A percentile compares a stretch with the other conserved stretches of the same genome.
Conservation (phyloP, 1,140 invertebrate species). For the Phortica variegata region DNA sequence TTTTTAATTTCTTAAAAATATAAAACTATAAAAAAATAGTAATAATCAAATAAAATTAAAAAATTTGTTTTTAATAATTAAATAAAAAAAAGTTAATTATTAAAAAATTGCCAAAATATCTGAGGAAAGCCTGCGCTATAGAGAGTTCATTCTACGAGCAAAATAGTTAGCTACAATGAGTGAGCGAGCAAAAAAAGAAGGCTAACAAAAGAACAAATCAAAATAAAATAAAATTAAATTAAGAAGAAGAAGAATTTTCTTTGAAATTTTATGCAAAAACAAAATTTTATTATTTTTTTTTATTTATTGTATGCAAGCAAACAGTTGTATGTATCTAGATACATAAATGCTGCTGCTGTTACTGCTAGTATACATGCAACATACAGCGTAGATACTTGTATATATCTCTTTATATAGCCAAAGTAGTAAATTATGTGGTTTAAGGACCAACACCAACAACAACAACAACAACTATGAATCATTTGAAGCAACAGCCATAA, state of each 20-base stretch:
- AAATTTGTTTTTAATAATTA: background rate
- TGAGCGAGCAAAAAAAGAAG: background rate
- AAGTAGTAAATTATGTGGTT: background rate
- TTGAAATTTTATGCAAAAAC: background rate
- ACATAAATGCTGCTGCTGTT: background rate
- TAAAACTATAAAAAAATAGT: background rate
- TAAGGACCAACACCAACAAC: background rate
- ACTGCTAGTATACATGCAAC: background rate
- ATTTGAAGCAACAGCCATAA: slow-evolving; percentile 35
- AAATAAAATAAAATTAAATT: background rate
- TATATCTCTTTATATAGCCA: slow-evolving; percentile 1
- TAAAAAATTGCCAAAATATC: background rate
- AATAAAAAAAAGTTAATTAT: background rate
- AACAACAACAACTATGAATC: slow-evolving; percentile 39
- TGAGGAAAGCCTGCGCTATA: background rate
- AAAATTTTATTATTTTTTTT: no score
- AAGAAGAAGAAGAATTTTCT: background rate
- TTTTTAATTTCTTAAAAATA: background rate
- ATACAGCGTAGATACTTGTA: background rate
- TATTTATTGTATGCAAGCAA: background rate
- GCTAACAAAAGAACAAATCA: background rate
- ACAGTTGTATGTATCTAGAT: background rate
- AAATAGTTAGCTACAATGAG: background rate
- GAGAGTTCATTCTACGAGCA: background rate
- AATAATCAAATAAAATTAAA: background rate